A percentile compares a stretch with the other conserved stretches of the same genome.
Evolutionary conservation across 2,797 vertebrate genomes (phyloP).

Genomic region (Lacerta bilineata): DNA sequence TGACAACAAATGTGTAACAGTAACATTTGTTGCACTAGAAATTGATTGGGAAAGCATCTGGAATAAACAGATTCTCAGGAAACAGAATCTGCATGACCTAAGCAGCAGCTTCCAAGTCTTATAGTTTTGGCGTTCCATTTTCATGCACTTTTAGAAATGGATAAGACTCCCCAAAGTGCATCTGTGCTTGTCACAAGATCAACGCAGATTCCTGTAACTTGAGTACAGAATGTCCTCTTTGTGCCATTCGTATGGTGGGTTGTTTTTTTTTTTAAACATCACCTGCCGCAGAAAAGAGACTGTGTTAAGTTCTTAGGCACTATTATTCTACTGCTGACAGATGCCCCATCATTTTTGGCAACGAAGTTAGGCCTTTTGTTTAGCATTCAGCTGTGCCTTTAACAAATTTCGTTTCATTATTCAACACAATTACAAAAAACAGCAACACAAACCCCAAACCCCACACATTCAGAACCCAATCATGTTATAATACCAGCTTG

Average conservation of each 20-base stretch:
- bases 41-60: neutral
- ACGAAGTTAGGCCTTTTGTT: neutral
- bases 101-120: conserved; percentile 13
- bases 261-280: no score
- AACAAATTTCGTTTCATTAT: neutral
- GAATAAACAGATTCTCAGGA: conserved; percentile 8
- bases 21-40: neutral
- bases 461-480: neutral
- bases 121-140: neutral
- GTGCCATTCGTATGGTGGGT: neutral
- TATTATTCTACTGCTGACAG: neutral
- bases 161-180: neutral
- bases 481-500: neutral
- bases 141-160: neutral
- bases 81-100: neutral
- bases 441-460: neutral
- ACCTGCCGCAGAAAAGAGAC: neutral
- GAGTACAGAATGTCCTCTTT: neutral
- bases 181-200: neutral
- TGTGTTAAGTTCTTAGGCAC: neutral
- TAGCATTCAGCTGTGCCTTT: neutral
- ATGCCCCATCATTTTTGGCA: neutral
- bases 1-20: neutral
- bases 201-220: neutral
- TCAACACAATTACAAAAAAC: neutral